Evolutionary conservation across 2,888 invertebrate species (phyloP), one percentile per base, ranked within the genome.

Genomic region (Drosophila peninsularis): DNA sequence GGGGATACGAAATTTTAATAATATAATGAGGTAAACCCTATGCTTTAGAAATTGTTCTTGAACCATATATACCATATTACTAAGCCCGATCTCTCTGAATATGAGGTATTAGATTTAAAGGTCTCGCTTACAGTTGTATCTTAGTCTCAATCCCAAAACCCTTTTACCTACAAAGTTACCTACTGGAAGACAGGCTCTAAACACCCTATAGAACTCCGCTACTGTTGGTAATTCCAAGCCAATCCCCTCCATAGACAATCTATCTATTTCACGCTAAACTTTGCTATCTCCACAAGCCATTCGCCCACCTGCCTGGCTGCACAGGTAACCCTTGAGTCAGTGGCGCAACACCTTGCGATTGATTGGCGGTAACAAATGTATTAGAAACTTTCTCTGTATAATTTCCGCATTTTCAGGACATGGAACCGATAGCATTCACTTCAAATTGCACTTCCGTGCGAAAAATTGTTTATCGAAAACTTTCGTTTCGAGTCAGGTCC

Each of bases 381-480:
- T 84, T 84, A 80, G 75, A 80, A 85, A 85, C 77, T 85, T 85
- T 79, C 73, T 69, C 66, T 77, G 86, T 81, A 85, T 85, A 85
- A 85, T 88, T 85, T 85, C 84, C 84, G 84, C 81, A 88, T 88
- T 81, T 75, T 73, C 77, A 68, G 71, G 66, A 66, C 76, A 69
- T 73, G 78, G 62, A 74, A 62, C 44, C 70, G 36, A 56, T 41
- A 70, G 73, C 78, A 80, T 82, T 83, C 83, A 84, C 81, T 78
- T 86, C 71, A 86, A 86, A 88, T 88, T 86, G 88, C 88, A 86
- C 85, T 86, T 86, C 85, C 85, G 88, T 86, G 85, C 85, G 86
- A 86, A 88, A 86, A 88, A 88, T 84, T 86, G 86, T 86, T 88
- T 86, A 86, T 88, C 82, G 78, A 72, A 85, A 86, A 86, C 63